These are phyloP conservation scores for Uropetala carovei DNA, from an alignment of 2,888 invertebrate genomes.

Conservation along the genomic window DNA sequence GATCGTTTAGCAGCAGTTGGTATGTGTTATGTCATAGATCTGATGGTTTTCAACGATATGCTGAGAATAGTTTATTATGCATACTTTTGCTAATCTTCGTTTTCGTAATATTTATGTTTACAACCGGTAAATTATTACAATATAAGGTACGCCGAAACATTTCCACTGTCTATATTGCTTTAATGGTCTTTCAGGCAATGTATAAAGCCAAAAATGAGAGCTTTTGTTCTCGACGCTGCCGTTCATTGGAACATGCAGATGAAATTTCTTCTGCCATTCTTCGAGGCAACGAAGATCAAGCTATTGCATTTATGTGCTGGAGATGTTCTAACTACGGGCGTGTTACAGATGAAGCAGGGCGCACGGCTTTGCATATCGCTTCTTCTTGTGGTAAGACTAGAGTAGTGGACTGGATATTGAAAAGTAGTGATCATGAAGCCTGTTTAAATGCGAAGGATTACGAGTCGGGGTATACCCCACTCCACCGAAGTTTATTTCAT, in stretches of 20 bases:
- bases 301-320: slow-evolving; percentile 79
- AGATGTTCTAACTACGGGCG: slow-evolving; percentile 80
- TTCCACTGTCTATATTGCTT: no score
- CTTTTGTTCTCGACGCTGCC: slow-evolving; percentile 52
- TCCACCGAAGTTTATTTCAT: slow-evolving; percentile 89
- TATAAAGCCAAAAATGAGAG: background rate
- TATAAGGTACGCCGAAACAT: no score
- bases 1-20: no score
- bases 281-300: slow-evolving; percentile 71
- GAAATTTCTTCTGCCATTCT: slow-evolving; percentile 47
- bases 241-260: slow-evolving; percentile 51
- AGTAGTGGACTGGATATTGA: slow-evolving; percentile 85
- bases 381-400: slow-evolving; percentile 84
- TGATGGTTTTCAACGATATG: no score
- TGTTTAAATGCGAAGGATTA: slow-evolving; percentile 79
- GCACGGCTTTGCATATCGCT: slow-evolving; percentile 88
- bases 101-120: no score
- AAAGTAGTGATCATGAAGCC: slow-evolving; percentile 73
- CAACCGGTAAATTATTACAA: no score
- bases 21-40: no score
- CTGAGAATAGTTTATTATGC: no score
- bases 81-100: no score
- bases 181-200: no score
- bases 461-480: slow-evolving; percentile 87
- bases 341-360: slow-evolving; percentile 80